Percentiles rank a stretch among this genome's conserved stretches.
Conservation (phyloP, 2,113 vertebrate species). For the Xiphophorus maculatus region DNA sequence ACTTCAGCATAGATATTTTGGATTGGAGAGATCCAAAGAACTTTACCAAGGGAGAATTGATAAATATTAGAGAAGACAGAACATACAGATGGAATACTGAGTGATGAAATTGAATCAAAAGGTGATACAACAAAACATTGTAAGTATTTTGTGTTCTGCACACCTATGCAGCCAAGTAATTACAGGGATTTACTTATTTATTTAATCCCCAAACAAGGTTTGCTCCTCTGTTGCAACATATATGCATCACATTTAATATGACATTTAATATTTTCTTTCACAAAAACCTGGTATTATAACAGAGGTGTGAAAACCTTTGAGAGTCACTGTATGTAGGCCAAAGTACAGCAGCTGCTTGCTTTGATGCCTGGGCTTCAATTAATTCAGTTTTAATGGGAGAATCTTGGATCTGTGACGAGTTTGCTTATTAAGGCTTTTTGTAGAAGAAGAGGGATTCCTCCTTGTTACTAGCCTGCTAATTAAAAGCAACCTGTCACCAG, state of each 20-base stretch:
- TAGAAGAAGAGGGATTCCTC: neutral
- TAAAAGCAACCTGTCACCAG: conserved; percentile 38
- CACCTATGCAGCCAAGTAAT: too few species aligned
- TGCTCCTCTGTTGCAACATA: too few species aligned
- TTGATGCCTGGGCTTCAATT: neutral
- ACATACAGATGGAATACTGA: too few species aligned
- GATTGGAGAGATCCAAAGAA: too few species aligned
- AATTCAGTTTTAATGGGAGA: neutral
- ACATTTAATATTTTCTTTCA: neutral
- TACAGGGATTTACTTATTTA: too few species aligned
- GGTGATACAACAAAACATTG: too few species aligned
- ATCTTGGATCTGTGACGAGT: neutral
- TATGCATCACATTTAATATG: too few species aligned
- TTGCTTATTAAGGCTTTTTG: conserved; percentile 4
- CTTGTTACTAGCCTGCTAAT: conserved; percentile 37
- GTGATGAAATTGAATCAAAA: neutral
- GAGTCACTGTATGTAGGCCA: neutral
- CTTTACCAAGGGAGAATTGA: too few species aligned
- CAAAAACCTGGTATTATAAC: neutral
- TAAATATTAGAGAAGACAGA: too few species aligned
- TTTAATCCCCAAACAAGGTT: too few species aligned
- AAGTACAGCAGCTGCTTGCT: neutral
- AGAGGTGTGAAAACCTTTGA: neutral
- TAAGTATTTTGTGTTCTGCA: too few species aligned
- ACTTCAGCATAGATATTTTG: too few species aligned